phyloP scores from a whole-genome alignment of 2,113 vertebrate genomes.

The Phylloscopus whistleri region DNA sequence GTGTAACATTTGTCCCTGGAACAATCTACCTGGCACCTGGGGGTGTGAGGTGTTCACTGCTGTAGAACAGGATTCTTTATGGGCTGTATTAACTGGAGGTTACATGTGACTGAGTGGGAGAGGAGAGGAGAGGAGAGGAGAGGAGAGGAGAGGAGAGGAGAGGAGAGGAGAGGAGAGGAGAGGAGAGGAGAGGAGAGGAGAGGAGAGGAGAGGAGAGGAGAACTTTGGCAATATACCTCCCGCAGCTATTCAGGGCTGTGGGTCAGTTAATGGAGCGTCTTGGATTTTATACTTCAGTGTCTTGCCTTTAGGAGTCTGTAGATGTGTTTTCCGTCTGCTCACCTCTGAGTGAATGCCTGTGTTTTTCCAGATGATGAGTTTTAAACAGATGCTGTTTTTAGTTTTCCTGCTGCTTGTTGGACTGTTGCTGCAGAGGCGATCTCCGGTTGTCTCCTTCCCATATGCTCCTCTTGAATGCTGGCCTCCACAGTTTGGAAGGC shows the following conservation, averaged over 20 bases:
- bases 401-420: background rate
- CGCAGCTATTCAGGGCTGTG: background rate
- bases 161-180: too few species aligned
- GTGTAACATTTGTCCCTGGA: background rate
- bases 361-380: slow-evolving; percentile 10
- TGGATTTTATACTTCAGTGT: background rate
- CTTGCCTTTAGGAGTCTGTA: background rate
- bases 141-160: too few species aligned
- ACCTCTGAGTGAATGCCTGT: background rate
- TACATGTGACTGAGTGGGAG: background rate
- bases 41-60: background rate
- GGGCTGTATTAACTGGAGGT: background rate
- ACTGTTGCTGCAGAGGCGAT: background rate
- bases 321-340: background rate
- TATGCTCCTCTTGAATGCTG: background rate
- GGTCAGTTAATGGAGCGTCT: background rate
- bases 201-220: background rate
- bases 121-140: too few species aligned
- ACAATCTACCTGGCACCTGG: background rate
- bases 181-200: too few species aligned
- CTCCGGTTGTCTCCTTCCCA: background rate
- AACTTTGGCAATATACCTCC: background rate
- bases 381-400: slow-evolving; percentile 5
- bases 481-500: background rate
- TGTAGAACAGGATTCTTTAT: background rate